Base-by-base conservation (phyloP, 1,140 invertebrate genomes). In the Anastatus disparis region DNA sequence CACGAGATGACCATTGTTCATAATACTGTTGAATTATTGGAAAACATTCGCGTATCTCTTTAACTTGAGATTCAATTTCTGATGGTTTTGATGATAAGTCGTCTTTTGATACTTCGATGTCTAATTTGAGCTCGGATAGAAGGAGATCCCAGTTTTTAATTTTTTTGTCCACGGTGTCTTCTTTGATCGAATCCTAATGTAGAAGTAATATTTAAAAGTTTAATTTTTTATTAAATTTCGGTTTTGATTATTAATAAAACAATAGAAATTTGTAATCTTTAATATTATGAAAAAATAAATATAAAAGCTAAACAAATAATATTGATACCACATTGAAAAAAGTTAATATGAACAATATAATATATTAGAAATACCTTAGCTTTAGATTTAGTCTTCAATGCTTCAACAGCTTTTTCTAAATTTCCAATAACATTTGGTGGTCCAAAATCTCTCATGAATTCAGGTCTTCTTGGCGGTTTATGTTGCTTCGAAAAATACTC, bases 141-240 rank as follows among this genome's bases (percentile, higher is more conserved):
- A 71, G 24, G 1, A 10, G 29, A 4, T 71, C 44, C 69, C 61
- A 71, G 9, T 6, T 29, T 15, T 71, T 71, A 7, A 71, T 50
- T n/a, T 59, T 58, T n/a, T 71, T 56, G 7, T 71, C 62, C 8
- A 12, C 12, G 2, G 52, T 26, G 2, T 67, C 53, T 2, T 13
- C 26, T 31, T 67, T 55, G 3, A 27, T 12, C 1, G 63, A 40
- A 2, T 65, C 48, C 63, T 65, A 22, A 24, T 22, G n/a, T 15
- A 44, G 42, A n/a, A n/a, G n/a, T n/a, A n/a, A n/a, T n/a, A n/a
- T n/a, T n/a, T n/a, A n/a, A n/a, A n/a, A n/a, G n/a, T n/a, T n/a
- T n/a, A n/a, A n/a, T n/a, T n/a, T n/a, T n/a, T n/a, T n/a, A n/a
- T n/a, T n/a, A n/a, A n/a, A n/a, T n/a, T n/a, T n/a, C n/a, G n/a